These are phyloP conservation scores for Pygoscelis antarcticus DNA, from an alignment of 2,113 vertebrate species.

Conservation along the genomic window DNA sequence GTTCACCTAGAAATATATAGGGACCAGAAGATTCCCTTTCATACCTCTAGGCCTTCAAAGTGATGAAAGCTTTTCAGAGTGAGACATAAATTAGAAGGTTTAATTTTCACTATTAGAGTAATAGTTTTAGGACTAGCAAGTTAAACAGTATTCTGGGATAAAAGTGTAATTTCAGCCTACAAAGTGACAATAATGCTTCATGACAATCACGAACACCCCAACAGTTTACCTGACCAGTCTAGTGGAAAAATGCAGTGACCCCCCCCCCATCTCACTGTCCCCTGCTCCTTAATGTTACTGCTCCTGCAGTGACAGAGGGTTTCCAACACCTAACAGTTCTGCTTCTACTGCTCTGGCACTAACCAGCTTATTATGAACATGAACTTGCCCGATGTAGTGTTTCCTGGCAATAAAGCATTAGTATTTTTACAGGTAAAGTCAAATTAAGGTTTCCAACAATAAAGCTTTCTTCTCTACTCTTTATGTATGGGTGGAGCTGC, in stretches of 20 bases:
- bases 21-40: background rate
- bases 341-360: background rate
- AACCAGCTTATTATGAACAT: background rate
- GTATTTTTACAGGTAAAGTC: background rate
- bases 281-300: background rate
- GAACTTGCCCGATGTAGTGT: background rate
- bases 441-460: background rate
- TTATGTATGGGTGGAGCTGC: background rate
- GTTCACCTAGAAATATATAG: background rate
- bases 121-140: background rate
- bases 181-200: background rate
- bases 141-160: background rate
- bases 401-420: background rate
- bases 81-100: background rate
- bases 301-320: background rate
- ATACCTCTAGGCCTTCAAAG: background rate
- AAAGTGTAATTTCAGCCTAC: background rate
- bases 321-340: background rate
- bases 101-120: background rate
- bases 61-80: background rate
- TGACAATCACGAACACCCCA: background rate
- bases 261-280: background rate
- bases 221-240: background rate
- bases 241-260: background rate
- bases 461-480: background rate